phyloP scores from a whole-genome alignment of 2,888 invertebrate genomes.

The Eupithecia vulgata region DNA sequence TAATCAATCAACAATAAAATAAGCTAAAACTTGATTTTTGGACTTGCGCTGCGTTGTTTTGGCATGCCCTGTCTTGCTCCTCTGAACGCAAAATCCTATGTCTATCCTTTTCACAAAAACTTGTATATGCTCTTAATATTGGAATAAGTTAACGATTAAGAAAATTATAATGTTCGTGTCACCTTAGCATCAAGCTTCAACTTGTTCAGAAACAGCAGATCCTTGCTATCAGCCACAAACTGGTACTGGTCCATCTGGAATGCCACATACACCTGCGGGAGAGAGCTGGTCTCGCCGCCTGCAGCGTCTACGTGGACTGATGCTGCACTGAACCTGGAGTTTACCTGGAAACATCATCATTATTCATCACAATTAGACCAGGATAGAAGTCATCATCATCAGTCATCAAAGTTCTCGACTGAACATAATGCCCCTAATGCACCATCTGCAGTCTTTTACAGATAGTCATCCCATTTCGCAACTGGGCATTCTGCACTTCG shows the following conservation, averaged over 20 bases:
- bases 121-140: no score
- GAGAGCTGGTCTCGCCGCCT: constrained; percentile 55
- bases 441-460: background rate
- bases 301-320: constrained; percentile 55
- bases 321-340: constrained; percentile 84
- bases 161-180: background rate
- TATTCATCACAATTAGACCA: background rate
- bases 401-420: background rate
- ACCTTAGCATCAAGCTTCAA: constrained; percentile 87
- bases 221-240: constrained; percentile 84
- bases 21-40: no score
- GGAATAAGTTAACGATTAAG: background rate
- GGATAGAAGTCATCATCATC: background rate
- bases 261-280: constrained; percentile 86
- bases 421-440: background rate
- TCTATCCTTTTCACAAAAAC: no score
- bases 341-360: constrained; percentile 68
- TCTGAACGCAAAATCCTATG: no score
- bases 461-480: background rate
- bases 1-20: no score
- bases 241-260: constrained; percentile 86
- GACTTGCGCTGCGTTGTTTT: no score
- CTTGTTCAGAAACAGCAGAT: constrained; percentile 74
- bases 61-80: no score
- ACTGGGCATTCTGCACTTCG: background rate